Base-by-base conservation (phyloP, 2,888 invertebrate species). In the Eumacrocentrus americanus region DNA sequence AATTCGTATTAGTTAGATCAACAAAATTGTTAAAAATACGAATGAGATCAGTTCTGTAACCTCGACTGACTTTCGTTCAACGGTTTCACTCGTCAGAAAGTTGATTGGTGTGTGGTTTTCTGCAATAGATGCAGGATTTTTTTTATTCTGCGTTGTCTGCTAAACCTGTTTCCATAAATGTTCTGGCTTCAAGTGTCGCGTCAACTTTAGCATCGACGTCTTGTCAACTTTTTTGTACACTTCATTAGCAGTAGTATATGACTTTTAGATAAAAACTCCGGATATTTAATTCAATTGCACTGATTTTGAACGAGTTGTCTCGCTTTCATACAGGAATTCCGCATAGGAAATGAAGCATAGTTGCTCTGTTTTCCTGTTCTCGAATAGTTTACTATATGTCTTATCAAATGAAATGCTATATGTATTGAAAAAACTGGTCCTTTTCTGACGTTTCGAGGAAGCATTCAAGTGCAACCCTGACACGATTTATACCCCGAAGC, bases 61-160 rank as follows among this genome's bases (percentile, higher is more conserved):
- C 44, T 42, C 52, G 46, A 54, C 18, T 23, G 58, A 58, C 63
- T 69, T 66, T 70, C 66, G 66, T 70, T 71, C 63, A 63, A 66
- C 59, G 70, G 69, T 69, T 70, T 72, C 70, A 63, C 70, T 66
- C 46, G 35, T 25, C 63, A 50, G 56, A 44, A 54, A 60, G 62
- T 57, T 46, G 25, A 54, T 61, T 46, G 34, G 53, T 56, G 60
- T 47, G 60, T 47, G 58, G 35, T 61, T 57, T 54, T 63, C 60
- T 54, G 62, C 60, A 64, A 64, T 60, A 53, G 11, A 29, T 20
- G 54, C 25, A 35, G 22, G 5, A 7, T 9, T 22, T 56, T 56
- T 47, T 47, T 56, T 42, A 12, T 25, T 42, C 25, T 16, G 22
- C 23, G 25, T 53, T 22, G 23, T 53, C 16, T 18, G 25, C 18